These are phyloP conservation scores for Helleia helle DNA, from an alignment of 2,888 invertebrate species.

Conservation along the genomic window DNA sequence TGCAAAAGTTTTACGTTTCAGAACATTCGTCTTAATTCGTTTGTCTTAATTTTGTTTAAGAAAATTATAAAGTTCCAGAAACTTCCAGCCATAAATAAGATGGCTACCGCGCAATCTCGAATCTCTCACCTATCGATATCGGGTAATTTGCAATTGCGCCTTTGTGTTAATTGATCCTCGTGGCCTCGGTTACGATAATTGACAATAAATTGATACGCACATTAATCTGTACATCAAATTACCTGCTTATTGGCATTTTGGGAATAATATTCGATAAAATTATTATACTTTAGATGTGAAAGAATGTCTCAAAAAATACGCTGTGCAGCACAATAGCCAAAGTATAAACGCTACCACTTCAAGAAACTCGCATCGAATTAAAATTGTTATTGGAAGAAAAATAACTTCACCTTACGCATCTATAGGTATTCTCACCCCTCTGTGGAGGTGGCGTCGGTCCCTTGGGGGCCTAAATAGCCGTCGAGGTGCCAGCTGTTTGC, in stretches of 20 bases:
- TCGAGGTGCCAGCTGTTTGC: no score
- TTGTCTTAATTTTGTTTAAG: neutral
- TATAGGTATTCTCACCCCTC: no score
- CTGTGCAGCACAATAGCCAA: no score
- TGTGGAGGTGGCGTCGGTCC: no score
- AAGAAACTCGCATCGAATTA: no score
- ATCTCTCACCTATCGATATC: constrained; percentile 41
- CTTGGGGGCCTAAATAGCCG: no score
- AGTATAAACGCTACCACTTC: no score
- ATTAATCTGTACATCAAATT: constrained; percentile 66
- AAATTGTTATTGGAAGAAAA: no score
- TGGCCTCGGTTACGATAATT: constrained; percentile 62
- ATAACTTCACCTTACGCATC: no score
- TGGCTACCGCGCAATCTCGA: constrained; percentile 33
- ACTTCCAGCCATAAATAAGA: neutral
- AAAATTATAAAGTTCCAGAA: neutral
- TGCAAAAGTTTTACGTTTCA: neutral
- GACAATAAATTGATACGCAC: constrained; percentile 66
- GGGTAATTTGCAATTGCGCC: constrained; percentile 63
- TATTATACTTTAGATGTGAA: no score
- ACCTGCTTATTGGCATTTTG: constrained; percentile 40
- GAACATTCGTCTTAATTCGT: neutral
- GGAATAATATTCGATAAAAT: no score
- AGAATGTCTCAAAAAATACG: no score
- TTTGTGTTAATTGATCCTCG: constrained; percentile 67